Evolutionary conservation across 2,888 invertebrate species (phyloP), one percentile per base, ranked within the genome.

Genomic region (Caenorhabditis sp.): DNA sequence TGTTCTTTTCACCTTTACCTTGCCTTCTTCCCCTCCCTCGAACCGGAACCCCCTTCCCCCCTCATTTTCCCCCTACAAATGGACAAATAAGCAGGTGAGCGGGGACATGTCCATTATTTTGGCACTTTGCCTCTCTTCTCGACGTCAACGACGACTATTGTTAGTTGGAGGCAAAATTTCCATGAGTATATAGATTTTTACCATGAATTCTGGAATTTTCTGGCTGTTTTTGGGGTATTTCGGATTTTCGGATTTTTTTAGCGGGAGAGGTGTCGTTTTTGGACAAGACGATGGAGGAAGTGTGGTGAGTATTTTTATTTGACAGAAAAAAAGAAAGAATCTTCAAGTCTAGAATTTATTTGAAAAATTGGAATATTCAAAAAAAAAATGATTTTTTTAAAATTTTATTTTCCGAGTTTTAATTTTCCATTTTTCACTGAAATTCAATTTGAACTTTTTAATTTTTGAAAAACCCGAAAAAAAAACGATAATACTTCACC

Each of bases 61-160:
- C 40, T 13, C 40, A 40, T 40, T 40, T 40, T 40, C 47, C 47
- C 2, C 4, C 18, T 18, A 62, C 53, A 56, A 62, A 62, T 51
- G 62, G 62, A 72, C 72, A 72, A 72, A 72, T 72, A 64, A 32
- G 72, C 72, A 58, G 72, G 64, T 64, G 72, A 18, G 26, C 62
- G 4, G 4, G 44, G 61, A 15, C 13, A 22, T 37, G 37, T 40
- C 74, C 74, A 74, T 74, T 74, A 74, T 74, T 74, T 67, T 74
- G 65, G 51, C 64, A 28, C 62, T 71, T n/a, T 56, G 62, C 70
- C 51, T 51, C 32, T 24, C 61, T 47, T 24, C 58, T 20, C 32
- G 51, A 20, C 26, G 28, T 32, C 32, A 6, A 32, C n/a, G n/a
- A 40, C 56, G 40, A 56, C 53, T 55, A 32, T 24, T 40, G 20